Conservation (phyloP, 2,888 invertebrate genomes). For the Nephrotoma flavescens region DNA sequence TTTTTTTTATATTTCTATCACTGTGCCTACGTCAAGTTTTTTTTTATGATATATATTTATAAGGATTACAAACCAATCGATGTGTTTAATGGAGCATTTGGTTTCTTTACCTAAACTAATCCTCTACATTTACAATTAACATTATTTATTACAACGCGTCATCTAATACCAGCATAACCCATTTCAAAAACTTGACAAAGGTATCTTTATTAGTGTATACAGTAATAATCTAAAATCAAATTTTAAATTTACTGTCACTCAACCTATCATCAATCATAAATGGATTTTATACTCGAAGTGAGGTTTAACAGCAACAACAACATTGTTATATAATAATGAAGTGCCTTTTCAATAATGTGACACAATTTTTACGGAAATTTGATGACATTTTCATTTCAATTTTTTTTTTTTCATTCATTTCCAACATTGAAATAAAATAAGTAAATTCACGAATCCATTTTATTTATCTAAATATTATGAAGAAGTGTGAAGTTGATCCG, state of each 20-base stretch:
- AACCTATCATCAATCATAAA: background rate
- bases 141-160: background rate
- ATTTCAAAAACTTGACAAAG: background rate
- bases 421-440: background rate
- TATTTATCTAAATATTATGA: background rate
- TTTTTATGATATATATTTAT: too few relatives aligned
- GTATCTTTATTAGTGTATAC: background rate
- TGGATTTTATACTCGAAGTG: background rate
- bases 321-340: background rate
- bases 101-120: too few relatives aligned
- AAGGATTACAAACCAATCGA: too few relatives aligned
- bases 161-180: background rate
- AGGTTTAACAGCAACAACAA: background rate
- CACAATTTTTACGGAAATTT: background rate
- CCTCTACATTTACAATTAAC: background rate
- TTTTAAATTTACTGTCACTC: background rate
- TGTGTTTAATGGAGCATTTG: background rate
- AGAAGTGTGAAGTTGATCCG: too few relatives aligned
- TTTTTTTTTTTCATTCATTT: background rate
- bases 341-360: background rate
- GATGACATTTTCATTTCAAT: background rate
- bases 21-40: too few relatives aligned
- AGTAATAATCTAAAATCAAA: background rate
- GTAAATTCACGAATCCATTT: background rate
- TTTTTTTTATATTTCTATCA: too few relatives aligned